Evolutionary conservation across 2,797 vertebrate genomes (phyloP), one percentile per base, ranked within the genome.

Genomic region (Bovichtus diacanthus): DNA sequence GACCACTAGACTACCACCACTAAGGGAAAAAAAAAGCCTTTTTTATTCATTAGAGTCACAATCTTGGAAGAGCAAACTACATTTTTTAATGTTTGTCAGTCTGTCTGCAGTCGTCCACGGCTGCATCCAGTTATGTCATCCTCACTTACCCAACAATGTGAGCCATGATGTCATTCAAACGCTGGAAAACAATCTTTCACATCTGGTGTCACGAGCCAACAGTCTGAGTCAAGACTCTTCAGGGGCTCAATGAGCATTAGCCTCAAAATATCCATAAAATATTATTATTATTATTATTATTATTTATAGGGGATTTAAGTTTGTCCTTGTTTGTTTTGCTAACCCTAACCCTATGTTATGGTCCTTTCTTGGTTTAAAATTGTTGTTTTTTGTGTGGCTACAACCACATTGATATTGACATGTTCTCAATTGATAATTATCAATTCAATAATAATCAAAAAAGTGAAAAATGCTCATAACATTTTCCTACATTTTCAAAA

Each of bases 101-200:
- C 27, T 12, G 53, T 55, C 56, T 80, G 61, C 15, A 36, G 67
- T 65, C 65, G 23, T 43, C 61, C 21, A 4, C 1, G 3, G 65
- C 60, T 74, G 39, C 27, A 4, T 78, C 56, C 56, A 77, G 27
- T 60, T 76, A 73, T 73, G 66, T 80, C 82, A 87, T 71, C 55
- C 15, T 74, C 34, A 56, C 39, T 77, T 50, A 67, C 73, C 68
- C 19, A 29, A 65, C 58, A 47, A 70, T 27, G 27, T 27, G 27
- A 76, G 39, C 58, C 50, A 8, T 78, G 80, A 84, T 79, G 65
- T 74, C 76, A 76, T 71, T 47, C 15, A 49, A 43, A 50, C 25
- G 39, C 18, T 58, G 31, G 53, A 44, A 75, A 83, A 69, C 44
- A 60, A 55, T 59, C 13, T 39, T 74, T 23, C 21, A 76, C 70